A percentile compares a stretch with the other conserved stretches of the same genome.
Evolutionary conservation across 92 coral and sea anemone species (phyloP).

Genomic region (Isaurus tuberculatus): DNA sequence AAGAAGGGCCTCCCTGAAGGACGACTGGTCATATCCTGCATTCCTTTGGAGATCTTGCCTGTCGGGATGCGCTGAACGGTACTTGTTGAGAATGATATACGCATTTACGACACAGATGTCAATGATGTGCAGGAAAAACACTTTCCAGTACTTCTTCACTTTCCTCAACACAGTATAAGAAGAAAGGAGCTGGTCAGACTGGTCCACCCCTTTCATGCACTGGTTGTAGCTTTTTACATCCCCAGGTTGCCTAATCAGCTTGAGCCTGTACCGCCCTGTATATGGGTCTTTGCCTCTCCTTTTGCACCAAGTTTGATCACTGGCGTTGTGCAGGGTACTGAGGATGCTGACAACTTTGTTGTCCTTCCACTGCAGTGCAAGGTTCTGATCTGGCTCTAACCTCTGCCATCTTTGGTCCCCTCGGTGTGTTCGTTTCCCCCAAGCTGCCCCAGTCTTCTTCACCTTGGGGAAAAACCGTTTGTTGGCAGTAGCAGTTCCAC

Average conservation of each 20-base stretch:
- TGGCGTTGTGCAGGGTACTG: conserved; percentile 30
- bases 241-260: conserved; percentile 11
- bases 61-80: conserved; percentile 11
- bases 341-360: conserved; percentile 44
- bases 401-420: conserved; percentile 31
- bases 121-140: conserved; percentile 52
- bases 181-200: conserved; percentile 49
- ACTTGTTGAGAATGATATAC: conserved; percentile 8
- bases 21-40: conserved; percentile 8
- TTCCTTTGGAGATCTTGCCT: conserved; percentile 25
- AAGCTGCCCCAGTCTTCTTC: conserved; percentile 33
- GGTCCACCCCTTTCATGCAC: conserved; percentile 52
- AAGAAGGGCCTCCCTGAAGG: background rate
- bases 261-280: conserved; percentile 28
- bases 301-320: background rate
- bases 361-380: conserved; percentile 51
- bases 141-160: conserved; percentile 52
- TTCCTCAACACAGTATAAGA: conserved; percentile 42
- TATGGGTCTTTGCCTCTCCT: background rate
- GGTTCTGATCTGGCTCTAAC: conserved; percentile 19
- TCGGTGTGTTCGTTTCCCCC: conserved; percentile 23
- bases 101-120: conserved; percentile 45
- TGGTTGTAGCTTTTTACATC: conserved; percentile 34
- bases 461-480: conserved; percentile 25
- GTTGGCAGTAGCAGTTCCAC: conserved; percentile 42